Evolutionary conservation across 2,888 invertebrate genomes (phyloP).

Genomic region (Pterobdella sp.): DNA sequence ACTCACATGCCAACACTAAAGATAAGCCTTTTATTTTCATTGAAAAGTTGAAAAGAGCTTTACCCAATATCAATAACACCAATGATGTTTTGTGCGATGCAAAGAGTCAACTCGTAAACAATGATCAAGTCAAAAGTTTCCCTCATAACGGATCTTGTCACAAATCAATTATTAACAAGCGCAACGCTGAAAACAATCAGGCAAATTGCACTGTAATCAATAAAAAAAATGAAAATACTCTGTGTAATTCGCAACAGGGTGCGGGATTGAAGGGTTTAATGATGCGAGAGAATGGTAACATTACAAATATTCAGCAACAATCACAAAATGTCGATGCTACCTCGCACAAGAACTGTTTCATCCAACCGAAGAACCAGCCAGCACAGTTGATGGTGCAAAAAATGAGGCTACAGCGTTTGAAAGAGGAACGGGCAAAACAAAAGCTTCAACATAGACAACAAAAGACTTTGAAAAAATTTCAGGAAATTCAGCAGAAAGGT

Average conservation of each 20-base stretch:
- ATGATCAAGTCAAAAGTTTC: not conserved
- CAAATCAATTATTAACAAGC: not conserved
- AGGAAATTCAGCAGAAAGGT: not conserved
- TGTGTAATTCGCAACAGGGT: too few relatives aligned
- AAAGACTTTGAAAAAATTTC: not conserved
- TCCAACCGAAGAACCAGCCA: too few relatives aligned
- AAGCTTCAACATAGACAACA: not conserved
- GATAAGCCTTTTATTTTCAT: slow-evolving; percentile 3
- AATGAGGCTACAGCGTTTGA: too few relatives aligned
- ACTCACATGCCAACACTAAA: too few relatives aligned
- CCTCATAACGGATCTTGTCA: not conserved
- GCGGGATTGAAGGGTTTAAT: too few relatives aligned
- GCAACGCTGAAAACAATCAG: not conserved
- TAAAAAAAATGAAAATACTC: not conserved
- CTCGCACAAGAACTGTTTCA: too few relatives aligned
- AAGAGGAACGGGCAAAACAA: too few relatives aligned
- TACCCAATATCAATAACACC: not conserved
- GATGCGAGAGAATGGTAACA: too few relatives aligned
- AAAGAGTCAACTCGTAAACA: not conserved
- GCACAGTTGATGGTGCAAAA: too few relatives aligned
- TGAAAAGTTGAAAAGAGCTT: not conserved
- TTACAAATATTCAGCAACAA: too few relatives aligned
- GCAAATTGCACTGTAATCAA: not conserved
- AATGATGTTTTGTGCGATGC: not conserved
- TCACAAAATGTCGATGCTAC: too few relatives aligned